Percentiles rank a stretch among this genome's conserved stretches.
Conservation (phyloP, 2,113 vertebrate species). For the Ciconia stormi region DNA sequence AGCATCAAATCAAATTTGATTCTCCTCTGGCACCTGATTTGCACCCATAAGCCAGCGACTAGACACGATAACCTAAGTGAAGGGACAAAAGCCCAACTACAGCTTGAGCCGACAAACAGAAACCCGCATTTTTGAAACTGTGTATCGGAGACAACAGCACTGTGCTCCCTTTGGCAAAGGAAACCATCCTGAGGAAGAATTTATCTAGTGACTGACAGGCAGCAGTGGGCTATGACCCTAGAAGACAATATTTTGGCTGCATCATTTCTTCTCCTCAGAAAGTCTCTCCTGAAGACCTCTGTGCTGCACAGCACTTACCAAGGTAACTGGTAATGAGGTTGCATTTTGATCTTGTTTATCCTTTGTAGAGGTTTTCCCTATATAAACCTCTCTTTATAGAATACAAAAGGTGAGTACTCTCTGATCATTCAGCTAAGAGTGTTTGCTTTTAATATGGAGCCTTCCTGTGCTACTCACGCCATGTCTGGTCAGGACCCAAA, state of each 20-base stretch:
- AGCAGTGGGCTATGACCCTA: conserved; percentile 28
- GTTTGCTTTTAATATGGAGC: not conserved
- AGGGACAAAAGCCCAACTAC: not conserved
- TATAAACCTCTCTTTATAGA: conserved; percentile 11
- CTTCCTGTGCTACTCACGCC: not conserved
- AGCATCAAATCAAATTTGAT: not conserved
- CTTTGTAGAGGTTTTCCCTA: not conserved
- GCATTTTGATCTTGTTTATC: conserved; percentile 41
- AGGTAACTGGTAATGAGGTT: conserved; percentile 9
- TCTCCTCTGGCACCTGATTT: not conserved
- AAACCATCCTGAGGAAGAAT: not conserved
- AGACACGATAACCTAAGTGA: not conserved
- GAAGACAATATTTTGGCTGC: conserved; percentile 45
- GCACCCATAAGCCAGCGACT: not conserved
- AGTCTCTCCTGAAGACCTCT: not conserved
- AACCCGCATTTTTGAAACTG: not conserved
- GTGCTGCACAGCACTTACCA: not conserved
- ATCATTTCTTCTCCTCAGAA: conserved; percentile 30
- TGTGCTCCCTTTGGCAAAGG: conserved; percentile 17
- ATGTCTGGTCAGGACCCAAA: not conserved
- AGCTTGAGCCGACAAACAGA: not conserved
- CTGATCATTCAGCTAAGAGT: not conserved
- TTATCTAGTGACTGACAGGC: conserved; percentile 38
- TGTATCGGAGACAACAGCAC: not conserved
- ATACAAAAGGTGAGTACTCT: not conserved